A percentile compares a stretch with the other conserved stretches of the same genome.
phyloP scores from a whole-genome alignment of 2,113 vertebrate genomes.

The Elaphurus davidianus region DNA sequence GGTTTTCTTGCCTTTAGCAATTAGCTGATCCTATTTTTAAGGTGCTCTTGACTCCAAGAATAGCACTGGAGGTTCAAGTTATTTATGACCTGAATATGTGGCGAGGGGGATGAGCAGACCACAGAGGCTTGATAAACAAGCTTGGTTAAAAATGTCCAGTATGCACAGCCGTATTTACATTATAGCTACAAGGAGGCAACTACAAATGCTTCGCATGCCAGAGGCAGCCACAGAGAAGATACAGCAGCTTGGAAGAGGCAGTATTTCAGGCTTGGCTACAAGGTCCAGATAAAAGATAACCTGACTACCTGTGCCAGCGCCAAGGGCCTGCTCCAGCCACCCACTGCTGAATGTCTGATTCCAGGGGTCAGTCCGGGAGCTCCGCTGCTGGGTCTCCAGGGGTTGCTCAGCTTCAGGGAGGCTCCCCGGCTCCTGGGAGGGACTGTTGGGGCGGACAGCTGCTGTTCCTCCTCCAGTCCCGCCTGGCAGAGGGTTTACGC shows the following conservation, averaged over 20 bases:
- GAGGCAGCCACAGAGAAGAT: background rate
- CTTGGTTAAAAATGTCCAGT: background rate
- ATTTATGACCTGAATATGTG: background rate
- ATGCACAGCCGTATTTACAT: background rate
- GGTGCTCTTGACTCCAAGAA: background rate
- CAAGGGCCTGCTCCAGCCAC: background rate
- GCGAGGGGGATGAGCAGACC: background rate
- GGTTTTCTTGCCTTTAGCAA: background rate
- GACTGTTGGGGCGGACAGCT: background rate
- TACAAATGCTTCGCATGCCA: constrained; percentile 53
- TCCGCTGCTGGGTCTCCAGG: background rate
- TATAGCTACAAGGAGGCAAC: background rate
- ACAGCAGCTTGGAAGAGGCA: background rate
- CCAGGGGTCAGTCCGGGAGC: background rate
- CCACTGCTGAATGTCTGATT: background rate
- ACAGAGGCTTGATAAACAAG: background rate
- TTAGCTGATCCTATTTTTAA: background rate
- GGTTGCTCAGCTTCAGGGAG: background rate
- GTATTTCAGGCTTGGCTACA: background rate
- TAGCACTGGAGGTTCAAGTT: background rate
- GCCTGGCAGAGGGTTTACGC: background rate
- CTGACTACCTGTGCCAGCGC: background rate
- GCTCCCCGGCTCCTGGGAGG: background rate
- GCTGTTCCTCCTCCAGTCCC: background rate
- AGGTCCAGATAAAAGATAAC: background rate